Evolutionary conservation across 2,888 invertebrate genomes (phyloP), one percentile per base, ranked within the genome.

Genomic region (Abrostola triplasia): DNA sequence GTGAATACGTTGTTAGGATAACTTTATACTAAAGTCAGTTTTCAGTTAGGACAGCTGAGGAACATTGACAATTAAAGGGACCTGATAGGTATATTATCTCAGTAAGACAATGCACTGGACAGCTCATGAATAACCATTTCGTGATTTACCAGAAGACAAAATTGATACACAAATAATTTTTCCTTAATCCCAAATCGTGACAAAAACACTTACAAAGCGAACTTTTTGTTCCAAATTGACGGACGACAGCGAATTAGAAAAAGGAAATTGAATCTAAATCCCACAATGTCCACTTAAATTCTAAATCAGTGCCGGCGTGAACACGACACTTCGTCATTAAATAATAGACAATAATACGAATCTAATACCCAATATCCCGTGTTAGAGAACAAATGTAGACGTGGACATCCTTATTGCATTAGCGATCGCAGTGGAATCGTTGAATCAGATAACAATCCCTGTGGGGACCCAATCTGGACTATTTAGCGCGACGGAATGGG

Each of bases 401-500:
- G 79, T 82, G 85, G 84, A 90, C 91, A 90, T 94, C 94, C 93
- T 93, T 92, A 93, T 92, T 93, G 88, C 82, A 87, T 92, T 90
- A 90, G 79, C 78, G 67, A 81, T 79, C 84, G 83, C 70, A 81
- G 87, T 85, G 84, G 86, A 86, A 88, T 85, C 87, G 86, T 86
- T 88, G 90, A 91, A 93, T 92, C 92, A 89, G 92, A 91, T 91
- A 90, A 92, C 91, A 88, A 90, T 91, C 89, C 87, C 83, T 86
- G 86, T 84, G 87, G 92, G 82, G 81, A 69, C 74, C 77, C 83
- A 79, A 79, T 79, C 92, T 88, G 84, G 87, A 94, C 93, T 94
- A 94, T 94, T 94, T 94, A 94, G 93, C 94, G 93, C 93, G 89
- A 81, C 83, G 88, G 90, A 89, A 91, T 91, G 87, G 89, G 87